These are phyloP conservation scores for Drosophila seclusa DNA, from an alignment of 2,888 invertebrate species.

Conservation along the genomic window DNA sequence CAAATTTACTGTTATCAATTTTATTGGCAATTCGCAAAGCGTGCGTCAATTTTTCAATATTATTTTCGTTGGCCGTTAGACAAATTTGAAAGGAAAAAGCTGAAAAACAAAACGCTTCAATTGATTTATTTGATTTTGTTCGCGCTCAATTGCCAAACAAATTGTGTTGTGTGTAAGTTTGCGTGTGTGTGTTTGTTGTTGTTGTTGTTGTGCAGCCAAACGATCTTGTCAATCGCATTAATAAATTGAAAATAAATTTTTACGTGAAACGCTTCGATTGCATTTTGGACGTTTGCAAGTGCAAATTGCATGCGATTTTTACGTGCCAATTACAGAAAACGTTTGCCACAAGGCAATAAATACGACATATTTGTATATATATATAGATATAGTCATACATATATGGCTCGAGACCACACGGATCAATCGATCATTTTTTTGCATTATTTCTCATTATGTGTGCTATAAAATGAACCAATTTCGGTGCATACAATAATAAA, in stretches of 20 bases:
- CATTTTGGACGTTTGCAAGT: constrained; percentile 42
- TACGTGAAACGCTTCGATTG: constrained; percentile 28
- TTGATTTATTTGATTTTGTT: constrained; percentile 76
- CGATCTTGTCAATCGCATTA: constrained; percentile 60
- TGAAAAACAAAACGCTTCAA: constrained; percentile 55
- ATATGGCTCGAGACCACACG: constrained; percentile 3
- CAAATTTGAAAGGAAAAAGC: constrained; percentile 59
- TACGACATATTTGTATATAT: background rate
- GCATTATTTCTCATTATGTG: background rate
- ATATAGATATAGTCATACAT: background rate
- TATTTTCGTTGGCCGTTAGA: constrained; percentile 73
- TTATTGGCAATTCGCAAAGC: constrained; percentile 57
- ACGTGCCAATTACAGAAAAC: constrained; percentile 53
- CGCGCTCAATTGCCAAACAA: constrained; percentile 53
- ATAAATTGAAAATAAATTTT: constrained; percentile 40
- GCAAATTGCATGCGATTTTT: constrained; percentile 42
- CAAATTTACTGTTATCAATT: constrained; percentile 65
- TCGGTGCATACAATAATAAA: background rate
- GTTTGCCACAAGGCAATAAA: background rate
- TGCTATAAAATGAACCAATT: background rate
- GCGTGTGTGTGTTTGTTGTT: background rate
- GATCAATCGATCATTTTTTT: background rate
- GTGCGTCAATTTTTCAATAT: constrained; percentile 42
- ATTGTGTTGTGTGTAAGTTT: constrained; percentile 7
- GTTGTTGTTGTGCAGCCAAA: constrained; percentile 35